Conservation (phyloP, 2,888 invertebrate species). For the Eupsilia transversa region DNA sequence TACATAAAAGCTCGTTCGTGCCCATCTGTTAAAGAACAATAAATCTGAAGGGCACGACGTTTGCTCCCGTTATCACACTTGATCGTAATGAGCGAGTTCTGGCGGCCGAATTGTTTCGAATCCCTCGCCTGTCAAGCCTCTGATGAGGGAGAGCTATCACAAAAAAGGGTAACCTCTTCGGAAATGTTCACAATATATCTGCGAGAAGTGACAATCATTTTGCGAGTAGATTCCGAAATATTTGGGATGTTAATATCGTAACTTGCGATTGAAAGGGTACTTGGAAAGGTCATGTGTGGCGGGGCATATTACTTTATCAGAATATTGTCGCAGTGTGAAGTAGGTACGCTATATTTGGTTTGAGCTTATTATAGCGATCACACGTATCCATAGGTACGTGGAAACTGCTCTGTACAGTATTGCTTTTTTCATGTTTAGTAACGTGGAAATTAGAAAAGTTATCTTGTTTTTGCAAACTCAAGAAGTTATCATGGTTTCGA, state of each 20-base stretch:
- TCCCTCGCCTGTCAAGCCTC: conserved; percentile 76
- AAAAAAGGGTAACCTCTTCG: conserved; percentile 79
- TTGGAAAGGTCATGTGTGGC: conserved; percentile 33
- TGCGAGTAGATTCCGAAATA: conserved; percentile 69
- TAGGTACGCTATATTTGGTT: conserved; percentile 20
- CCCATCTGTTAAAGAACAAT: conserved; percentile 47
- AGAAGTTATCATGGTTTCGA: conserved; percentile 9
- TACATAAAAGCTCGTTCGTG: conserved; percentile 33
- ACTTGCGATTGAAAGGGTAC: conserved; percentile 60
- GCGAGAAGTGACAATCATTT: conserved; percentile 75
- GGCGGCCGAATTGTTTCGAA: conserved; percentile 78
- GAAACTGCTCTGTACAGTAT: conserved; percentile 5
- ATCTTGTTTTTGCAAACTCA: conserved; percentile 21
- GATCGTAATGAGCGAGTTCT: conserved; percentile 77
- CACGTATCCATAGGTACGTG: conserved; percentile 3
- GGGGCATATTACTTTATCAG: conserved; percentile 26
- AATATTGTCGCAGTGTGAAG: conserved; percentile 17
- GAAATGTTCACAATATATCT: conserved; percentile 80
- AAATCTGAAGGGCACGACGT: conserved; percentile 54
- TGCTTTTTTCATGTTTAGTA: conserved; percentile 23
- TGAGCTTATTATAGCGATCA: conserved; percentile 8
- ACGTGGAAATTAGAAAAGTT: conserved; percentile 29
- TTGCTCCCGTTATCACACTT: conserved; percentile 70
- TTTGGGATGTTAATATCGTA: conserved; percentile 69
- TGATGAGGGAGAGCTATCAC: conserved; percentile 79